Evolutionary conservation across 2,113 vertebrate genomes (phyloP).

Genomic region (Crotalus helleri): DNA sequence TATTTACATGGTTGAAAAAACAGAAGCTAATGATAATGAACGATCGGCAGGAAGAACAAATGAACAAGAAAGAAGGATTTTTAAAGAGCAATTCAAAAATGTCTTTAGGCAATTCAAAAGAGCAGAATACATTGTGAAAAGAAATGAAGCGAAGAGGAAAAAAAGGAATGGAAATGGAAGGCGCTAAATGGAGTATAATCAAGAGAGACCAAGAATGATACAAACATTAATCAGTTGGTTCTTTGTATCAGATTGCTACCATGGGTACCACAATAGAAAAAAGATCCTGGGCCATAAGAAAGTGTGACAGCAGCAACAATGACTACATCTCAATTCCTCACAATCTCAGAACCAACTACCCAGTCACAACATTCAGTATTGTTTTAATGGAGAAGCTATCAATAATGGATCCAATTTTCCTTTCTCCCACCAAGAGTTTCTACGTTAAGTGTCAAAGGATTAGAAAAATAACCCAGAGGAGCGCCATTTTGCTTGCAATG

Average conservation of each 20-base stretch:
- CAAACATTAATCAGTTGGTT: background rate
- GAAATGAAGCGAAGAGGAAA: background rate
- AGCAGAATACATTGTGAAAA: background rate
- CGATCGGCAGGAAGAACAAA: background rate
- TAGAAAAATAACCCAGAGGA: background rate
- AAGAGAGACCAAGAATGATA: background rate
- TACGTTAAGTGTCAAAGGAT: background rate
- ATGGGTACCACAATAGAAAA: background rate
- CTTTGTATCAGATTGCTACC: background rate
- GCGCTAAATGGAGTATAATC: background rate
- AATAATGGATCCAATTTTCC: background rate
- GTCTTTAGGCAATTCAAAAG: background rate
- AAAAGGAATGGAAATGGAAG: background rate
- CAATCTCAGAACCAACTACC: background rate
- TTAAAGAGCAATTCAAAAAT: background rate
- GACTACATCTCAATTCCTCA: background rate
- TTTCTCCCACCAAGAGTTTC: background rate
- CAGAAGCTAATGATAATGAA: background rate
- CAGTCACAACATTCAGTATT: background rate
- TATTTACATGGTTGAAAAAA: background rate
- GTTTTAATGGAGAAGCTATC: background rate
- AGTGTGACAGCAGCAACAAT: background rate
- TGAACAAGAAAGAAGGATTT: background rate
- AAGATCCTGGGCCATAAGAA: too few species aligned
- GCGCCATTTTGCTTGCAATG: background rate